Conservation (phyloP, 35 echinoderm and acorn worm species). For the Acanthaster planci region DNA sequence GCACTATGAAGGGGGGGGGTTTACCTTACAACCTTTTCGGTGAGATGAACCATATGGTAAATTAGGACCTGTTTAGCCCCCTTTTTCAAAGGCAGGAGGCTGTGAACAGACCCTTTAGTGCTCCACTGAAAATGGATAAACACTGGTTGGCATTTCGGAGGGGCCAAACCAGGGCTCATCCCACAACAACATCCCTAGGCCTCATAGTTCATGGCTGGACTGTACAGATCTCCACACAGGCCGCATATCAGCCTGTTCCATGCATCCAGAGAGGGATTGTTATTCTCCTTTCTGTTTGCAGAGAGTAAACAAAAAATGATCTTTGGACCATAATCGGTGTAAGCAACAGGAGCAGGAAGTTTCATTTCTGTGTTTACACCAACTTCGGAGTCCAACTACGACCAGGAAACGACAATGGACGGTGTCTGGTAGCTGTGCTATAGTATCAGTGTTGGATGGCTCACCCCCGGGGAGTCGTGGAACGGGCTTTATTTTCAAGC, state of each 20-base stretch:
- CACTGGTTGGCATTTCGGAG: no score
- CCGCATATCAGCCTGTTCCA: constrained; percentile 10
- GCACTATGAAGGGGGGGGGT: neutral
- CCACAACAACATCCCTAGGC: neutral
- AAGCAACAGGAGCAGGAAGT: constrained; percentile 12
- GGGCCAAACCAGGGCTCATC: no score
- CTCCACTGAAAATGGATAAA: no score
- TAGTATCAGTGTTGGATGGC: neutral
- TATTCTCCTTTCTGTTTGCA: constrained; percentile 9
- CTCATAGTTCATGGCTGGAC: neutral
- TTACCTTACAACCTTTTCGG: neutral
- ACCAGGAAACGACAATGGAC: constrained; percentile 17
- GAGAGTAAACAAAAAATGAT: neutral
- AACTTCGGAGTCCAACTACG: neutral
- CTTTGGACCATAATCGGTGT: constrained; percentile 11
- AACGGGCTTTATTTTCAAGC: constrained; percentile 22
- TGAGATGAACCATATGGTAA: neutral
- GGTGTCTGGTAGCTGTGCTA: neutral
- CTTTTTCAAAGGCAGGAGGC: no score
- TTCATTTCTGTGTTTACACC: neutral
- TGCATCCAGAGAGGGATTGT: neutral
- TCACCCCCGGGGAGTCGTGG: constrained; percentile 1
- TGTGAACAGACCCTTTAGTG: no score
- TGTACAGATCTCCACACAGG: neutral
- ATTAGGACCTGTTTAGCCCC: no score